Evolutionary conservation across 2,113 vertebrate species (phyloP), one percentile per base, ranked within the genome.

Genomic region (Chaenogobius annularis): DNA sequence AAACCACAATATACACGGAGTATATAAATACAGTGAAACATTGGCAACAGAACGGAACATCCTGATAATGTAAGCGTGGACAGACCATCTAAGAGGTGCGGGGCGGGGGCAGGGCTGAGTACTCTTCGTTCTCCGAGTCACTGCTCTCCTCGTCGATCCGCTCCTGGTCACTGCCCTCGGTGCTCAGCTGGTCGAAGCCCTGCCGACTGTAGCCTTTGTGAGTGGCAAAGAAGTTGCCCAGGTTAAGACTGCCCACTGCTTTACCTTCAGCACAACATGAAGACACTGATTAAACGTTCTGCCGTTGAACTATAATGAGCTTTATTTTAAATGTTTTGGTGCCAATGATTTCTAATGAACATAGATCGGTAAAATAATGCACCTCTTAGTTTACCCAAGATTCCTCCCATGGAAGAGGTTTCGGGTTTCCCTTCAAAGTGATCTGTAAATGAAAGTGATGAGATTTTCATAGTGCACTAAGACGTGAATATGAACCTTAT

Each of bases 141-240:
- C 95, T 96, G 62, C 93, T 96, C 0, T 97, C 96, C 20, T 96
- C 96, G 0, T 95, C 95, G 0, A 98, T 95, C 78, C 96, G 96
- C 87, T 99, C 97, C 77, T 95, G 96, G 88, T 99, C 98, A 3
- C 98, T 99, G 61, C 95, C 97, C 83, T 99, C 98, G 0, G 97
- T 98, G 80, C 96, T 99, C 55, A 99, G 93, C 61, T 96, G 95
- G 91, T 98, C 97, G 59, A 99, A 99, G 20, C 97, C 97, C 88
- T 98, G 96, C 0, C 95, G 93, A 68, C 94, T 99, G 89, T 98
- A 99, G 76, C 96, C 94, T 82, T 97, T 94, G 52, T 93, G 96
- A 62, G 94, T 94, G 0, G 96, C 96, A 61, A 99, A 97, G 93
- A 99, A 98, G 85, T 97, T 98, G 10, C 98, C 98, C 43, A 99